Evolutionary conservation across 2,888 invertebrate species (phyloP), one percentile per base, ranked within the genome.

Genomic region (Anticlea derivata): DNA sequence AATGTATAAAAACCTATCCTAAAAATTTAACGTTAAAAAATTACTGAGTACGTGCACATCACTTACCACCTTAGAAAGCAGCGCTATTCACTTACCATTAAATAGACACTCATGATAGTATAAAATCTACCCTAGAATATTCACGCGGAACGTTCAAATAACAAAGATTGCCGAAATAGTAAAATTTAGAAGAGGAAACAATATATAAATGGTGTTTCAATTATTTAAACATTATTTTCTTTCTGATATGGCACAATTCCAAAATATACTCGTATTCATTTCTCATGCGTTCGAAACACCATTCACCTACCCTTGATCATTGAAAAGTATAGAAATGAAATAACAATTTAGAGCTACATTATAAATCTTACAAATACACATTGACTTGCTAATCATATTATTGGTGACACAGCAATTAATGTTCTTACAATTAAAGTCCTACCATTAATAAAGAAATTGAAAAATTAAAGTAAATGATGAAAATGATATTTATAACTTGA

Each of bases 391-490:
- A 87, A 82, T 79, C 74, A 78, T 83, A 83, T 89, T 90, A 87
- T 90, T 90, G 89, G 83, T 83, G 88, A 88, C 88, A 89, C 89
- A 90, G 90, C 88, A 90, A 86, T 82, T n/a, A 65, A 50, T 48
- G 39, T 58, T 76, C 83, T 85, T 86, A 89, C 55, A 76, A 69
- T 75, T 82, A 66, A 79, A 79, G 76, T 78, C 79, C 79, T 71
- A 66, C 73, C 4, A 17, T 27, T 69, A 75, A 74, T 75, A 80
- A 79, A 65, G 60, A 63, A 67, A 69, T 70, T 59, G 70, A 65
- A 77, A 74, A 69, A 67, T 64, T 75, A 71, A 75, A 70, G 66
- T 55, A 60, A 55, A 53, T 46, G 33, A 70, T 69, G 71, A 79
- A 74, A 80, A 73, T 79, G 75, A 80, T 74, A 74, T 75, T 67